Conservation (phyloP, 2,797 vertebrate genomes). For the Ctenopoma kingsleyae region DNA sequence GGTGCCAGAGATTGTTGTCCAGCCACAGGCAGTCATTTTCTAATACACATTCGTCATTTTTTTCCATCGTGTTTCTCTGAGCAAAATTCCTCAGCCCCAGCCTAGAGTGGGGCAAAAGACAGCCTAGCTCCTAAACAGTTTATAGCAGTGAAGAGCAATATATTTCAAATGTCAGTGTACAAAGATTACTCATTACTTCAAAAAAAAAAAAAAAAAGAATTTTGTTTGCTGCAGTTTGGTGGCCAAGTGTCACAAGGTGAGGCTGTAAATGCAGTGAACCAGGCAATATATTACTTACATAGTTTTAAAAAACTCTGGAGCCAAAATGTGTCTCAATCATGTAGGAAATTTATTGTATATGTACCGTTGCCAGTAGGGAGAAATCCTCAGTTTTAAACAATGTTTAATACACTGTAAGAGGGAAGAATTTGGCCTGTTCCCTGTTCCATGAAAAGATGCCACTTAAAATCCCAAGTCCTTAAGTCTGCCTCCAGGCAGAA, state of each 20-base stretch:
- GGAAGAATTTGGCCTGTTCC: constrained; percentile 38
- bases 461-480: constrained; percentile 29
- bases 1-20: constrained; percentile 48
- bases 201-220: background rate
- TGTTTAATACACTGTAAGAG: constrained; percentile 13
- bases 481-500: constrained; percentile 35
- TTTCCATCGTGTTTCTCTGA: constrained; percentile 23
- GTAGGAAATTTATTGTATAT: background rate
- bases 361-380: background rate
- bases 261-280: constrained; percentile 12
- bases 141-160: constrained; percentile 21
- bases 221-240: constrained; percentile 16
- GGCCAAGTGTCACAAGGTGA: constrained; percentile 26
- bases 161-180: constrained; percentile 29
- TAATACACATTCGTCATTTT: constrained; percentile 32
- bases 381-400: constrained; percentile 13
- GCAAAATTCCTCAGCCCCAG: constrained; percentile 34
- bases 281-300: background rate
- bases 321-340: background rate
- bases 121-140: constrained; percentile 36
- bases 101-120: constrained; percentile 13
- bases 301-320: background rate
- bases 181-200: constrained; percentile 17
- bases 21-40: constrained; percentile 51
- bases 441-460: constrained; percentile 25